phyloP scores from a whole-genome alignment of 2,888 invertebrate genomes.

The Argyresthia albistria region DNA sequence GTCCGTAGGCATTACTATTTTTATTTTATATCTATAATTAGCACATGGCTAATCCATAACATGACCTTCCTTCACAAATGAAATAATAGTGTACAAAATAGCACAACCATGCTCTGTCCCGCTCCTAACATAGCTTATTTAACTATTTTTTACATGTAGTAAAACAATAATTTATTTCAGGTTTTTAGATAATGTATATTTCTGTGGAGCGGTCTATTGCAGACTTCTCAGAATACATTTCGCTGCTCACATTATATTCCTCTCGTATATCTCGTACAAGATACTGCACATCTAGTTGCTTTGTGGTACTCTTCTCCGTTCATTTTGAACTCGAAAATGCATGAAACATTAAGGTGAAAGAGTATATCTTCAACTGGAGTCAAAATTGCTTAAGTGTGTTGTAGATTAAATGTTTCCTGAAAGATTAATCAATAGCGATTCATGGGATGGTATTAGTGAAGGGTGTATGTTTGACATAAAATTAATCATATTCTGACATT shows the following conservation, averaged over 20 bases:
- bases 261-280: background rate
- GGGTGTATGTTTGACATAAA: slow-evolving; percentile 40
- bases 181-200: background rate
- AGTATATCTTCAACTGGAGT: slow-evolving; percentile 18
- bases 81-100: slow-evolving; percentile 29
- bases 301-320: background rate
- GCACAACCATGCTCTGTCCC: slow-evolving; percentile 55
- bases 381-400: slow-evolving; percentile 61
- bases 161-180: slow-evolving; percentile 1
- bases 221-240: background rate
- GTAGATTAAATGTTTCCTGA: slow-evolving; percentile 32
- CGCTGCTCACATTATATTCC: too few relatives aligned
- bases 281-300: background rate
- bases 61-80: slow-evolving; percentile 49
- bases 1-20: too few relatives aligned
- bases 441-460: slow-evolving; percentile 41
- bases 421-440: slow-evolving; percentile 15
- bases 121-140: slow-evolving; percentile 47
- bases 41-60: slow-evolving; percentile 14
- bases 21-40: too few relatives aligned
- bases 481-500: slow-evolving; percentile 35
- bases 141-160: slow-evolving; percentile 17
- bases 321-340: slow-evolving; percentile 28
- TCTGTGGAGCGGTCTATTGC: too few relatives aligned
- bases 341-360: slow-evolving; percentile 56